Evolutionary conservation across 2,113 vertebrate species (phyloP), one percentile per base, ranked within the genome.

Genomic region (Nematolebias whitei): DNA sequence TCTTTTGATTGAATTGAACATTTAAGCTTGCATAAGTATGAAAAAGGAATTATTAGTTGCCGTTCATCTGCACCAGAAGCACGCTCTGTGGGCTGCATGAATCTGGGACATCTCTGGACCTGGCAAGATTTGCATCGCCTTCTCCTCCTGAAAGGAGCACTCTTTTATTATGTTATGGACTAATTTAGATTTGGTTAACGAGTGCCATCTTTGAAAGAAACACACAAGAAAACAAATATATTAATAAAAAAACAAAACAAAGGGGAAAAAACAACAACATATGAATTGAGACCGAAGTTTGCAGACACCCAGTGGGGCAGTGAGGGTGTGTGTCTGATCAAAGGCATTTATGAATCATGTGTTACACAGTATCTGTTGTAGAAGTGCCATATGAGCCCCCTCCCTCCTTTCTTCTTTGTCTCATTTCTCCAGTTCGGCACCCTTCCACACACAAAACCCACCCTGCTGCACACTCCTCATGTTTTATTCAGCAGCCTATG

Each of bases 401-500:
- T 54, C 39, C 66, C 24, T 26, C 26, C 54, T 52, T 55, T n/a
- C 38, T 45, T 45, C 40, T 51, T 48, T 44, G 32, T 35, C 32
- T 24, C 15, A 53, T 53, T 64, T 44, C 22, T 49, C 38, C 16
- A 60, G 53, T 69, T 45, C 18, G 39, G 20, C 56, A 66, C 57
- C 16, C 26, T 54, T 69, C 40, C 58, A 57, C 47, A 59, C 68
- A 67, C 58, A 64, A 73, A 69, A 60, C 51, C 70, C 62, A 78
- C 61, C 64, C 63, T 63, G 67, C 66, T 39, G 62, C 84, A 84
- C 88, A 78, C 47, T 19, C 74, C 82, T 92, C 78, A 92, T 92
- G 91, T 92, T 91, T 92, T 90, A 93, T 93, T 92, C 92, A 93
- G 78, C 22, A 78, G 74, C 72, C 84, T 76, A 79, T 86, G 87